Base-by-base conservation (phyloP, 2,113 vertebrate species). In the Trogon surrucura region DNA sequence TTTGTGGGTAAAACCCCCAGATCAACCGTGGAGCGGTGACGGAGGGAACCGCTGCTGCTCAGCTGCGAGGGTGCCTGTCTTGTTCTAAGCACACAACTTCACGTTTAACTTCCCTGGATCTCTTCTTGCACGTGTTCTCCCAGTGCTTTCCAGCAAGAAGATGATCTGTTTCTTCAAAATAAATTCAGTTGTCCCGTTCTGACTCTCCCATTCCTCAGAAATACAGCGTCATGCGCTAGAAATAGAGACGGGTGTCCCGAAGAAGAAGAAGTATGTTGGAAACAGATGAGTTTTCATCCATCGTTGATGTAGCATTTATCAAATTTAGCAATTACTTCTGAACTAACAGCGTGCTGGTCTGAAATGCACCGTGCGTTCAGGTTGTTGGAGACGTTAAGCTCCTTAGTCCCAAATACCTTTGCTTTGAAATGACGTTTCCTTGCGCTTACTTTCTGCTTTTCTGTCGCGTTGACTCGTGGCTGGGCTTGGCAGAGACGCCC, bases 341-440 rank as follows among this genome's bases (percentile, higher is more conserved):
- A 38, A 13, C 41, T 17, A 6, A 18, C 26, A 29, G 10, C 10
- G 16, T n/a, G 2, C 32, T 45, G 51, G 3, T 47, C 53, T 34
- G 61, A 12, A 34, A 12, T 1, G 9, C 38, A 3, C 6, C 13
- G 0, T 1, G 15, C 16, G 7, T n/a, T 53, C 25, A 3, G 22
- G 34, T 17, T 25, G 7, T 8, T 25, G 53, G 47, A 41, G 41
- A 75, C 32, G 4, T 41, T 10, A 1, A 48, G 19, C 30, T 57
- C 29, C 48, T 51, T 27, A 18, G 47, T 11, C 47, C 79, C 8
- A 38, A 16, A 8, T 12, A 8, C 45, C 1, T 5, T 17, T 85
- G 41, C 47, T 57, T 45, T n/a, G 48, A 16, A 48, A 5, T 27
- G 21, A 2, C 6, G 8, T 22, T 79, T 69, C 16, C 17, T 50